Percentiles rank a stretch among this genome's conserved stretches.
phyloP scores from a whole-genome alignment of 1,140 invertebrate species.

The Chelonus insularis region DNA sequence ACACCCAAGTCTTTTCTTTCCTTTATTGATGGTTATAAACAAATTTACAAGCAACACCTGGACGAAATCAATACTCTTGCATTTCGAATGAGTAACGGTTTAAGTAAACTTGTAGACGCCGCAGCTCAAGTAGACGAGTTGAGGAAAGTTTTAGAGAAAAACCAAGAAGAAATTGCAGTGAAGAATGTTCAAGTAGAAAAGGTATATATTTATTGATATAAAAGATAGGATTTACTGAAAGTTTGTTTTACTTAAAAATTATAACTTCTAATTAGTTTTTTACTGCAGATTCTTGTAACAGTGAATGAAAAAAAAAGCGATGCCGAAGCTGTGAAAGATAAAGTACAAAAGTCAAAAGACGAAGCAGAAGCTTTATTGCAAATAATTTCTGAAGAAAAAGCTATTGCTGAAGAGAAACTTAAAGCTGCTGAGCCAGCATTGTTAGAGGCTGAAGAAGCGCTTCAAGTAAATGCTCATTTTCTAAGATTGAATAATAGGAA shows the following conservation, averaged over 20 bases:
- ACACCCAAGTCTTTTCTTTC: slow-evolving; percentile 97
- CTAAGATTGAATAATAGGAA: too few relatives aligned
- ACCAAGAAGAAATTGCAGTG: slow-evolving; percentile 92
- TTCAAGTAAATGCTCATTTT: too few relatives aligned
- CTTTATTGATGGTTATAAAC: slow-evolving; percentile 94
- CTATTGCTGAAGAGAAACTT: slow-evolving; percentile 85
- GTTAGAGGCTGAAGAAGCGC: slow-evolving; percentile 93
- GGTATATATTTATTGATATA: too few relatives aligned
- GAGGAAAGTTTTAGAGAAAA: slow-evolving; percentile 88
- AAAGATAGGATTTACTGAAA: too few relatives aligned
- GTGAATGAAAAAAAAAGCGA: slow-evolving; percentile 91
- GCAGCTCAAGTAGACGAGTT: slow-evolving; percentile 87
- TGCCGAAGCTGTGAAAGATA: slow-evolving; percentile 93
- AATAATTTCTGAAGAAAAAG: slow-evolving; percentile 91
- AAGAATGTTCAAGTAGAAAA: slow-evolving; percentile 83
- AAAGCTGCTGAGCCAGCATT: slow-evolving; percentile 89
- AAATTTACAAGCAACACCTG: slow-evolving; percentile 86
- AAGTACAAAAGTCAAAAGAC: slow-evolving; percentile 93
- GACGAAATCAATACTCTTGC: slow-evolving; percentile 88
- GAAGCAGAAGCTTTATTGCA: slow-evolving; percentile 89
- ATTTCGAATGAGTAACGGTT: slow-evolving; percentile 89
- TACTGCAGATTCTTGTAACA: too few relatives aligned
- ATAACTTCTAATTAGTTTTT: too few relatives aligned
- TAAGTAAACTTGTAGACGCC: slow-evolving; percentile 92
- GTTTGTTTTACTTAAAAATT: too few relatives aligned